Evolutionary conservation across 2,113 vertebrate species (phyloP).

Genomic region (Otolemur garnettii): DNA sequence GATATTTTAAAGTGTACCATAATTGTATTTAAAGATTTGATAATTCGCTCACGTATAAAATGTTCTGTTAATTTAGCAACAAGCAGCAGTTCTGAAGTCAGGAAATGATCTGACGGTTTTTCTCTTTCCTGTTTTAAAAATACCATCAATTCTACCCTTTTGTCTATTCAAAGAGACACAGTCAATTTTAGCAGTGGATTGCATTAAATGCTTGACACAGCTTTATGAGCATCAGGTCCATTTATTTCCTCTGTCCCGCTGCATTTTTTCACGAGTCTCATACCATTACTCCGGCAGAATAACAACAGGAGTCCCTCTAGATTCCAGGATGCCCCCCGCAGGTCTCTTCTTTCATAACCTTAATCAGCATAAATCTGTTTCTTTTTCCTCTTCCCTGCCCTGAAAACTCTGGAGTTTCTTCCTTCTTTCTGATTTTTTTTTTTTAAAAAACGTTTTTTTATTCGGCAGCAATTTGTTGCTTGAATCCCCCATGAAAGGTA

Average conservation of each 20-base stretch:
- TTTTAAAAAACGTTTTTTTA: not conserved
- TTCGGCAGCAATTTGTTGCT: constrained; percentile 25
- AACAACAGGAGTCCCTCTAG: not conserved
- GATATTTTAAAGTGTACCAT: constrained; percentile 87
- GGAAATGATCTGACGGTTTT: constrained; percentile 82
- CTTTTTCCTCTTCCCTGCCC: not conserved
- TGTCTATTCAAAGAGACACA: constrained; percentile 65
- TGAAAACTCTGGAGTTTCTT: not conserved
- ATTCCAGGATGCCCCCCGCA: not conserved
- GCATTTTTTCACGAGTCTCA: not conserved
- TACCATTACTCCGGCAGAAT: not conserved
- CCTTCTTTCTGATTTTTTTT: not conserved
- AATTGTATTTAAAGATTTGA: constrained; percentile 88
- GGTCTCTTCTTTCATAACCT: not conserved
- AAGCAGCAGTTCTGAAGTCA: constrained; percentile 82
- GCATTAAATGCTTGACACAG: constrained; percentile 71
- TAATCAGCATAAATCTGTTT: not conserved
- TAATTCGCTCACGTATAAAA: constrained; percentile 86
- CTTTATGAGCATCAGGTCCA: constrained; percentile 32
- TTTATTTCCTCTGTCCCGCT: constrained; percentile 43
- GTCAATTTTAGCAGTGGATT: constrained; percentile 54
- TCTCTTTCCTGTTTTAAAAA: constrained; percentile 80
- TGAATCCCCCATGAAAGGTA: not conserved
- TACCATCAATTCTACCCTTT: constrained; percentile 75
- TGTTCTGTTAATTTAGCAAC: constrained; percentile 88